phyloP scores from a whole-genome alignment of 2,888 invertebrate species.

The Harpalus rubripes region DNA sequence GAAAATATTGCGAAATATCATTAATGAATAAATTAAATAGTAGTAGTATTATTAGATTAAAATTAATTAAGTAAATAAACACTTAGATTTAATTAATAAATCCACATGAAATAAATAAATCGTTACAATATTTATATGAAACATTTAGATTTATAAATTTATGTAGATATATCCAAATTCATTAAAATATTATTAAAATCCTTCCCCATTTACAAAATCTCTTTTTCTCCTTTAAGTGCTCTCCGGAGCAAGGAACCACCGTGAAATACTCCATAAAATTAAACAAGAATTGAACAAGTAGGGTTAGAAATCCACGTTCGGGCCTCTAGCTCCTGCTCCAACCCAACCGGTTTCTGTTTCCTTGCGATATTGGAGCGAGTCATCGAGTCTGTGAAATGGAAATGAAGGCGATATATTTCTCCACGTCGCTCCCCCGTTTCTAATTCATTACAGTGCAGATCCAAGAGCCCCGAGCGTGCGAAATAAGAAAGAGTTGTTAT shows the following conservation, averaged over 20 bases:
- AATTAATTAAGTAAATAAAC: too few relatives aligned
- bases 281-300: conserved; percentile 41
- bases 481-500: conserved; percentile 11
- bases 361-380: conserved; percentile 25
- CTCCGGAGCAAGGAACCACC: conserved; percentile 10
- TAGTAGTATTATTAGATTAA: too few relatives aligned
- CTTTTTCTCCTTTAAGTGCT: conserved; percentile 8
- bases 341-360: not conserved
- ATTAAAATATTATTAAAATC: too few relatives aligned
- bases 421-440: not conserved
- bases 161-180: too few relatives aligned
- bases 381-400: conserved; percentile 21
- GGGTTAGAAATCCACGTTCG: not conserved
- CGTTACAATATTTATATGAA: too few relatives aligned
- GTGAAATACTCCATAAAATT: conserved; percentile 47
- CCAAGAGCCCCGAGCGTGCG: not conserved
- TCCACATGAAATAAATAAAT: too few relatives aligned
- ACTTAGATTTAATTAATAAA: too few relatives aligned
- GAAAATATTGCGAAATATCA: too few relatives aligned
- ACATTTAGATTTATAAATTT: too few relatives aligned
- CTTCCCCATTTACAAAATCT: not conserved
- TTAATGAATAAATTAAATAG: too few relatives aligned
- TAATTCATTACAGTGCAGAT: not conserved
- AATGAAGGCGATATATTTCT: conserved; percentile 35
- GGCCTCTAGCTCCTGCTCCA: not conserved